Base-by-base conservation (phyloP, 2,113 vertebrate genomes). In the Lophotis ruficrista region DNA sequence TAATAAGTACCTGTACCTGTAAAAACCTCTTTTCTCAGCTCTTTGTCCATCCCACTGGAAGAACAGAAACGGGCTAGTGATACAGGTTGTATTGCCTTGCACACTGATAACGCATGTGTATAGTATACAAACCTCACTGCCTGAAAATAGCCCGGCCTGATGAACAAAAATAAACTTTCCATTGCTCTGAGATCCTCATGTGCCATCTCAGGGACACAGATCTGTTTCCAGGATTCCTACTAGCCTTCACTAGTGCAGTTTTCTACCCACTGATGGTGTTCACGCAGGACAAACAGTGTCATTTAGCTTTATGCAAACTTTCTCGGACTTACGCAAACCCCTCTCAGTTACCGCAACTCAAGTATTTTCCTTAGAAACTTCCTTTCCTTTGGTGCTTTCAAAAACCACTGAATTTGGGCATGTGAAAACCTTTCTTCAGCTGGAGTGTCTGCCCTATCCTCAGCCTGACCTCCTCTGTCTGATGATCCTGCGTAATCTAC, bases 31-130 rank as follows among this genome's bases (percentile, higher is more conserved):
- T 88, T 85, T n/a, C 38, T 72, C 30, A 38, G 14, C 13, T 69
- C 18, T 56, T 83, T 69, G 22, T 30, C 31, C 47, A 61, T 66
- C 47, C 22, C 17, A 7, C 54, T 23, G n/a, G 56, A 72, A 65
- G 58, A 62, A 35, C 12, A 78, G 58, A 30, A 76, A 62, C 45
- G 6, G 4, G 6, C 33, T 53, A 50, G 31, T 38, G n/a, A 22
- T 33, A 23, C 57, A 62, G 2, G 8, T 53, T 84, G 64, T 70
- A 16, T 73, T 70, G 56, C 73, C 69, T 77, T 53, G 21, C 28
- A 35, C 33, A n/a, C 17, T 1, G 4, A 1, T 41, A 75, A 78
- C 0, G 1, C 24, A n/a, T 19, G 21, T 69, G 37, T 35, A 22
- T 12, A 70, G 33, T 33, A 37, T 7, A 76, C 43, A 88, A 31